Conservation (phyloP, 2,797 vertebrate species). For the Poliocrania exsul region DNA sequence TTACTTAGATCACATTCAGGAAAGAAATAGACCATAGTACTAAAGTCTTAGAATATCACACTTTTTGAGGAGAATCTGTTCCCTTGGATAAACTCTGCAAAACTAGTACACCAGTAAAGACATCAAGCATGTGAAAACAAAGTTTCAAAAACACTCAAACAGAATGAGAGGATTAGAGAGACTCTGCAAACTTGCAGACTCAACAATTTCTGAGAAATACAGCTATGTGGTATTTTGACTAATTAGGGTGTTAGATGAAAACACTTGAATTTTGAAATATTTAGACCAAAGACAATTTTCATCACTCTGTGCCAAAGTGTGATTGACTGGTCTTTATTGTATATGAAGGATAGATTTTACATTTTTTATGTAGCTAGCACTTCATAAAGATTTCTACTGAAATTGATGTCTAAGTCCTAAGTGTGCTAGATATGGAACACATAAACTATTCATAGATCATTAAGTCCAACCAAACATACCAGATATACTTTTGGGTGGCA, state of each 20-base stretch:
- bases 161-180: background rate
- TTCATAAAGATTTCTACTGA: background rate
- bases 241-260: background rate
- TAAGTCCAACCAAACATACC: background rate
- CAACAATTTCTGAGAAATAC: background rate
- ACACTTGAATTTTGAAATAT: conserved; percentile 57
- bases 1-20: background rate
- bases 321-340: background rate
- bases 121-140: background rate
- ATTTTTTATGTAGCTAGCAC: background rate
- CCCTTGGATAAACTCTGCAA: background rate
- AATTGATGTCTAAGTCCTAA: background rate
- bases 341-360: background rate
- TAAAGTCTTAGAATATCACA: background rate
- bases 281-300: conserved; percentile 32
- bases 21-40: background rate
- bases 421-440: background rate
- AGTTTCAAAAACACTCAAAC: background rate
- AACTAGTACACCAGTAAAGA: background rate
- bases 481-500: background rate
- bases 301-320: background rate
- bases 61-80: background rate
- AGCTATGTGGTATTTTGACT: background rate
- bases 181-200: background rate
- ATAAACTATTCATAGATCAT: background rate